Evolutionary conservation across 2,113 vertebrate species (phyloP).

Genomic region (Lophius piscatorius): DNA sequence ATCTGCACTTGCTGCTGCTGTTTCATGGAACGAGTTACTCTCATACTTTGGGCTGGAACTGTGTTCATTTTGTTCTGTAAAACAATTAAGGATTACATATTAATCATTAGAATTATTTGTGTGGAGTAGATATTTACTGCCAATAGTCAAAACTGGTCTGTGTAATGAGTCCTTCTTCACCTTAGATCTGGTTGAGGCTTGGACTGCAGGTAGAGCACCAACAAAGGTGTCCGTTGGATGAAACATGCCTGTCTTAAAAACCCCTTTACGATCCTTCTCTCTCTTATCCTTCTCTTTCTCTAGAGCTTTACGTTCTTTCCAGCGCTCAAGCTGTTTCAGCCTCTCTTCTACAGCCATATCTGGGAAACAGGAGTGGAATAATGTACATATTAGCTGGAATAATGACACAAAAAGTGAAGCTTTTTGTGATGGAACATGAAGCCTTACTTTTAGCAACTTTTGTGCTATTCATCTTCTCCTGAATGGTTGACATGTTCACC

Average conservation of each 20-base stretch:
- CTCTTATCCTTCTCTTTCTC: constrained; percentile 87
- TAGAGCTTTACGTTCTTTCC: constrained; percentile 89
- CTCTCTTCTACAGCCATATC: constrained; percentile 75
- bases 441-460: constrained; percentile 54
- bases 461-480: constrained; percentile 23
- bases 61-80: constrained; percentile 34
- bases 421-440: neutral
- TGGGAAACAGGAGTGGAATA: neutral
- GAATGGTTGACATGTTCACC: constrained; percentile 54
- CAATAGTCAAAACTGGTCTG: neutral
- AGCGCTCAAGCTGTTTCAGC: constrained; percentile 86
- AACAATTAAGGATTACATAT: neutral
- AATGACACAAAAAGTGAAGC: neutral
- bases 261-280: constrained; percentile 82
- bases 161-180: constrained; percentile 70
- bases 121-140: neutral
- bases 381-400: neutral
- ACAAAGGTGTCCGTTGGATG: constrained; percentile 76
- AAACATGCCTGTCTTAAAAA: constrained; percentile 90
- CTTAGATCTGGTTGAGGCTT: constrained; percentile 59
- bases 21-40: constrained; percentile 80
- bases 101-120: neutral
- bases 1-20: constrained; percentile 42
- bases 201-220: constrained; percentile 11
- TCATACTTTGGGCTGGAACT: constrained; percentile 26